Conservation (phyloP, 2,797 vertebrate species). For the Enteromius trimaculatus region DNA sequence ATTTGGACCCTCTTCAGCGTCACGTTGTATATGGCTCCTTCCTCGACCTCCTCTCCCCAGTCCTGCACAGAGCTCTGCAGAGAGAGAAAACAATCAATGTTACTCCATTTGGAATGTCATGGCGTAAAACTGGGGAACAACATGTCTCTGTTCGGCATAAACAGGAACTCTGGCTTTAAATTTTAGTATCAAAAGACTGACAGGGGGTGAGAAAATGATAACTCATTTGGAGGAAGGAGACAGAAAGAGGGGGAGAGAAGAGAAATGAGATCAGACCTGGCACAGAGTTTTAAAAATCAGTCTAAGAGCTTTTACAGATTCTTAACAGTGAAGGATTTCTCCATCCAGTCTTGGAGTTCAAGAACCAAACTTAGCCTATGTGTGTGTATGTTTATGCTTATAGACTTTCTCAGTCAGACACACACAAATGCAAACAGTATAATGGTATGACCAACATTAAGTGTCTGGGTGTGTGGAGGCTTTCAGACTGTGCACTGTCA, state of each 20-base stretch:
- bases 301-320: conserved; percentile 46
- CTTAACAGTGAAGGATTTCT: conserved; percentile 14
- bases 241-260: neutral
- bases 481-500: neutral
- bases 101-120: conserved; percentile 5
- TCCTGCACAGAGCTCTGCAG: conserved; percentile 93
- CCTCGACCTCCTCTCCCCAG: conserved; percentile 95
- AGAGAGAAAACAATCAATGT: conserved; percentile 10
- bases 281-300: conserved; percentile 17
- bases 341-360: conserved; percentile 3
- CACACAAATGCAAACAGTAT: conserved; percentile 6
- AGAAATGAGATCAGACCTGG: conserved; percentile 56
- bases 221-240: conserved; percentile 16
- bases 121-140: conserved; percentile 4
- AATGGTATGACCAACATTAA: conserved; percentile 1
- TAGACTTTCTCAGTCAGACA: neutral
- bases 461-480: neutral
- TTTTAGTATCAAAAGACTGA: conserved; percentile 9
- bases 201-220: conserved; percentile 12
- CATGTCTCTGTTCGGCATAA: neutral
- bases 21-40: conserved; percentile 94
- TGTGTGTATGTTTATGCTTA: no score
- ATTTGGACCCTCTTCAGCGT: conserved; percentile 94
- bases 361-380: neutral
- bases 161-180: conserved; percentile 32